Evolutionary conservation across 30 jellyfish, hydroid and myxozoan genomes (phyloP).

Genomic region (Haliclystus octoradiatus): DNA sequence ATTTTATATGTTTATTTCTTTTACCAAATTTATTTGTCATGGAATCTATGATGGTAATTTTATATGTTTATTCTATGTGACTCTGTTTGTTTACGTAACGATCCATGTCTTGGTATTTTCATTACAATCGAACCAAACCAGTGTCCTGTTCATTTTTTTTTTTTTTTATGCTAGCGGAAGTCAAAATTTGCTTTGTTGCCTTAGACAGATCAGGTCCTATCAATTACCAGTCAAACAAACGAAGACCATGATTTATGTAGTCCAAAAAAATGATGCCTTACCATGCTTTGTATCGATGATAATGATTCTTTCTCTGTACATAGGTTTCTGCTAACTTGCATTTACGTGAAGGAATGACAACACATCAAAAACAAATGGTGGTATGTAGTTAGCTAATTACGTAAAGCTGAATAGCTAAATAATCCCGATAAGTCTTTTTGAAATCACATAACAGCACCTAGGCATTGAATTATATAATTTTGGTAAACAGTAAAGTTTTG

Average conservation of each 20-base stretch:
- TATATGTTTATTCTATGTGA: too few species aligned
- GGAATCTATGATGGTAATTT: constrained; percentile 98
- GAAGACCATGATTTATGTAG: background rate
- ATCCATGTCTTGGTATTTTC: too few species aligned
- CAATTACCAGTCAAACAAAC: background rate
- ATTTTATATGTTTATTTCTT: too few species aligned
- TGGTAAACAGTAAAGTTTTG: too few species aligned
- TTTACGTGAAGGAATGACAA: constrained; percentile 46
- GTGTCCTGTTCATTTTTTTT: background rate
- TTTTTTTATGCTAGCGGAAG: background rate
- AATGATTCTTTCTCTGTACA: too few species aligned
- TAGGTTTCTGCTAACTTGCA: constrained; percentile 94
- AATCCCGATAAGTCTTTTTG: too few species aligned
- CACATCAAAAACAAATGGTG: constrained; percentile 52
- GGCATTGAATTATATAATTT: too few species aligned
- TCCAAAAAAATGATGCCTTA: background rate
- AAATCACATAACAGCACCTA: too few species aligned
- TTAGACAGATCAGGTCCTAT: background rate
- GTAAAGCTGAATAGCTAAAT: too few species aligned
- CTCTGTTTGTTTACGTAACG: too few species aligned
- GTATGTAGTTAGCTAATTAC: constrained; percentile 60
- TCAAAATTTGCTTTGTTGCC: background rate
- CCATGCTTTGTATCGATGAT: too few species aligned
- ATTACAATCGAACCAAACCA: too few species aligned
- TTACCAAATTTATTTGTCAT: constrained; percentile 88